phyloP scores from a whole-genome alignment of 1,140 invertebrate species.

The Drosophila hydei region DNA sequence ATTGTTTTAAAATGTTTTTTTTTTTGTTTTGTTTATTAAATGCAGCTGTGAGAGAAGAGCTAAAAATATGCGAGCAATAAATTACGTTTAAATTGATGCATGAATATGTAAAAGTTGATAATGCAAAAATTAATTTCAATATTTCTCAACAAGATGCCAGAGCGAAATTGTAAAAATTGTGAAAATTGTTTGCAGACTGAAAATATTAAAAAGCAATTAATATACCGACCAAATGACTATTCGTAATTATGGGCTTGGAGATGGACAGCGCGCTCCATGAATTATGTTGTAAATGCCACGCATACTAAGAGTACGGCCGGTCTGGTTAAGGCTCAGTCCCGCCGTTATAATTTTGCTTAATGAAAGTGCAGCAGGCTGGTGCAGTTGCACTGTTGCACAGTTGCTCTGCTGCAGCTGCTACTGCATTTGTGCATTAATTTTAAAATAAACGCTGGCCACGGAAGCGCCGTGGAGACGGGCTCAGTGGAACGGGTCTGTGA shows the following conservation, averaged over 20 bases:
- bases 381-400: slow-evolving; percentile 24
- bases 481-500: slow-evolving; percentile 26
- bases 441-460: slow-evolving; percentile 71
- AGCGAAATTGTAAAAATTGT: slow-evolving; percentile 55
- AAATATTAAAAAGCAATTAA: slow-evolving; percentile 83
- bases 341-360: slow-evolving; percentile 73
- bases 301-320: slow-evolving; percentile 41
- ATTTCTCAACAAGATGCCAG: slow-evolving; percentile 51
- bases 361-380: slow-evolving; percentile 71
- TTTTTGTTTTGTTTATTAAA: too few species aligned
- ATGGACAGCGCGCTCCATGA: slow-evolving; percentile 39
- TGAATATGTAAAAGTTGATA: slow-evolving; percentile 50
- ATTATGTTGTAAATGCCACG: slow-evolving; percentile 80
- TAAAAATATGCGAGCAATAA: slow-evolving; percentile 28
- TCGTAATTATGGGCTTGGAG: slow-evolving; percentile 62
- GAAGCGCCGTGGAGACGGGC: not conserved
- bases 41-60: too few species aligned
- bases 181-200: slow-evolving; percentile 47
- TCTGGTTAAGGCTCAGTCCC: slow-evolving; percentile 10
- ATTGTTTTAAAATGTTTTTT: too few species aligned
- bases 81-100: slow-evolving; percentile 52
- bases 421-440: slow-evolving; percentile 67
- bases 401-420: slow-evolving; percentile 17
- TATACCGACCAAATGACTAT: slow-evolving; percentile 63
- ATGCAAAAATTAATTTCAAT: slow-evolving; percentile 76